phyloP scores from a whole-genome alignment of 2,888 invertebrate species.

The Tenthredo scrophulariae region DNA sequence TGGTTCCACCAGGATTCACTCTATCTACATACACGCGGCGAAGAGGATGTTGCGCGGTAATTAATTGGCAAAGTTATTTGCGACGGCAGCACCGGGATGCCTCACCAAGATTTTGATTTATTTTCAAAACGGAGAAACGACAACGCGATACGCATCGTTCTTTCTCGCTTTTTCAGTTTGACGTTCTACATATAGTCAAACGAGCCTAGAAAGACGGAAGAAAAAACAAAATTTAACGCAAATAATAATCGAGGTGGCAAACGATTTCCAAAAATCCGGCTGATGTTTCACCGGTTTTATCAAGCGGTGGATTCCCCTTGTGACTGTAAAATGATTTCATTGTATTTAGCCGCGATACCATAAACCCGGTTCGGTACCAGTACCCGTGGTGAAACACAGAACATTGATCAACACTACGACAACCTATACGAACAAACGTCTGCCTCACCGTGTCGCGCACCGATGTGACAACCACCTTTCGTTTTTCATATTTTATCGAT shows the following conservation, averaged over 20 bases:
- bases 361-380: not conserved
- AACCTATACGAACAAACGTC: not conserved
- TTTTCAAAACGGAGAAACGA: not conserved
- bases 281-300: slow-evolving; percentile 71
- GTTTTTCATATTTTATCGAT: not conserved
- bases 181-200: not conserved
- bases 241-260: slow-evolving; percentile 73
- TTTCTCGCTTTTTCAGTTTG: not conserved
- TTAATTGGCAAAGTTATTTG: slow-evolving; percentile 47
- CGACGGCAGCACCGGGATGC: not conserved
- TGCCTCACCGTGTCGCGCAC: not conserved
- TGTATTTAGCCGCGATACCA: slow-evolving; percentile 73
- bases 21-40: not conserved
- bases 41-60: not conserved
- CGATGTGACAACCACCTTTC: not conserved
- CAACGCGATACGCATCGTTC: not conserved
- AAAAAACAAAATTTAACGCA: slow-evolving; percentile 68
- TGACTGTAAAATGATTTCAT: slow-evolving; percentile 76
- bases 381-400: not conserved
- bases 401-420: not conserved
- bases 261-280: slow-evolving; percentile 70
- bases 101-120: not conserved
- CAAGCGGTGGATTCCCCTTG: slow-evolving; percentile 74
- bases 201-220: not conserved
- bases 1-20: slow-evolving; percentile 17